phyloP scores from a whole-genome alignment of 2,797 vertebrate genomes.

The Diceros bicornis region DNA sequence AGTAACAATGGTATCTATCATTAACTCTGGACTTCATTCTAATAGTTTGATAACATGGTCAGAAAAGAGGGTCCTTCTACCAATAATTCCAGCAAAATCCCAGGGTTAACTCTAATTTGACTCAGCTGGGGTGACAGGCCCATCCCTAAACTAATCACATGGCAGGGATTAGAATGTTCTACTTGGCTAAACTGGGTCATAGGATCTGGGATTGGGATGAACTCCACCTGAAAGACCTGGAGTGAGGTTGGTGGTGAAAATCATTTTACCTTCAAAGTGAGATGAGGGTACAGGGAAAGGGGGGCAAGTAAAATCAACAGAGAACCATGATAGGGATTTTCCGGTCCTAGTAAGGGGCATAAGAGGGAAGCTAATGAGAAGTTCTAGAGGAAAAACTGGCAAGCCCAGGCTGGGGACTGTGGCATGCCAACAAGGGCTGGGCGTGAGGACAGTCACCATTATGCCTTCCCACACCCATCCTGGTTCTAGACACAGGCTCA shows the following conservation, averaged over 20 bases:
- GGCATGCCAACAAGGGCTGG: neutral
- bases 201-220: neutral
- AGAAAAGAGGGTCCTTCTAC: neutral
- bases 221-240: neutral
- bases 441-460: neutral
- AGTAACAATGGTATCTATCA: neutral
- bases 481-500: neutral
- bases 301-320: neutral
- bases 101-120: neutral
- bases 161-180: neutral
- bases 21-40: neutral
- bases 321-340: neutral
- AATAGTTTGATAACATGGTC: neutral
- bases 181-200: neutral
- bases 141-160: neutral
- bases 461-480: neutral
- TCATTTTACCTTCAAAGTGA: neutral
- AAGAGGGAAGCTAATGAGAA: neutral
- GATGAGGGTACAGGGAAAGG: neutral
- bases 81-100: constrained; percentile 28
- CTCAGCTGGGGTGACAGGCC: neutral
- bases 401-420: neutral
- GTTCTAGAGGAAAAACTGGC: neutral
- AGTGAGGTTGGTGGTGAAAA: neutral
- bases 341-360: neutral